Percentiles rank a stretch among this genome's conserved stretches.
Conservation (phyloP, 2,113 vertebrate species). For the Otus sunia region DNA sequence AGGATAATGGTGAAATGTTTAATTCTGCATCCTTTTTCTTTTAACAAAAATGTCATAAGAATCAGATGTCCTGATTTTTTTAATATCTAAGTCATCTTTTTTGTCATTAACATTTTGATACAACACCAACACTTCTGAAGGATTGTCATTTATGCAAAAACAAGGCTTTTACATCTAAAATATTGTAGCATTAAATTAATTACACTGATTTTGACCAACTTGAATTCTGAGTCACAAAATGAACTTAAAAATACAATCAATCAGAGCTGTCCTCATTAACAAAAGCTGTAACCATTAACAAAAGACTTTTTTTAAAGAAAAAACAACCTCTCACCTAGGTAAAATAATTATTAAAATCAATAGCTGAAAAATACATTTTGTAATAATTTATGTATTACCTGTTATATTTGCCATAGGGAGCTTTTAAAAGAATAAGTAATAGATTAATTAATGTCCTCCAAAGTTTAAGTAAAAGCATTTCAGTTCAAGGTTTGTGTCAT, state of each 20-base stretch:
- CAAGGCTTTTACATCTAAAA: neutral
- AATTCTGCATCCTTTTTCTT: neutral
- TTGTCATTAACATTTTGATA: neutral
- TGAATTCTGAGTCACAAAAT: neutral
- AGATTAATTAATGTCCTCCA: neutral
- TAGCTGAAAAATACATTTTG: neutral
- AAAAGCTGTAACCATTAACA: neutral
- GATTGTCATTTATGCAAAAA: neutral
- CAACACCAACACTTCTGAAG: neutral
- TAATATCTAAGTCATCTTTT: neutral
- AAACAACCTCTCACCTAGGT: accelerated
- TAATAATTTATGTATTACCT: neutral
- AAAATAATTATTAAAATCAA: neutral
- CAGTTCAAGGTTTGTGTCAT: neutral
- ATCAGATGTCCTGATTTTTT: neutral
- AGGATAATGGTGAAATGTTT: neutral
- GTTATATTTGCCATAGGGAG: neutral
- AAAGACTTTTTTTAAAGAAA: neutral
- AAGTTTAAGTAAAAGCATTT: neutral
- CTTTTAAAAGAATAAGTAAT: neutral
- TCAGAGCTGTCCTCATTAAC: neutral
- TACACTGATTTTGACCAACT: neutral
- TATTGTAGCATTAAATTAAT: neutral
- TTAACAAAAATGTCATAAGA: neutral
- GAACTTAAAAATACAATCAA: neutral